Evolutionary conservation across 1,140 invertebrate species (phyloP), one percentile per base, ranked within the genome.

Genomic region (Tetramorium simillimum): DNA sequence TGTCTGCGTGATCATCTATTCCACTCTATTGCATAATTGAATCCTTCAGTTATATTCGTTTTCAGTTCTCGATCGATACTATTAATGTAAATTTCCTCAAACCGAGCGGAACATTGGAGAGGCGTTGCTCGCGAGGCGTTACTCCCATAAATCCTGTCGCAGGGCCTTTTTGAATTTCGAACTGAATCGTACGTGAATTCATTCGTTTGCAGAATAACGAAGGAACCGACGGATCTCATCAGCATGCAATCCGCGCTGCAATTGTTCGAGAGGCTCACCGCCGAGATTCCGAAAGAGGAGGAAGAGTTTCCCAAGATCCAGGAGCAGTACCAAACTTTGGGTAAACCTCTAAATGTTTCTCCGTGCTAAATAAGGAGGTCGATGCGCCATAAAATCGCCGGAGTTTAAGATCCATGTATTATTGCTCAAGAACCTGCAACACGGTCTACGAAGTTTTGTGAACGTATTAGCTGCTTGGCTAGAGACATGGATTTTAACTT

Each of bases 311-410:
- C 96, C 4, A 96, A 96, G 4, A 97, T 98, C 56, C 95, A 95
- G 65, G 97, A 98, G 56, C 96, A 98, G 93, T 97, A 97, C 95
- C 93, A 94, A 53, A 97, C 96, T 87, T 93, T 98, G 87, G 96
- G 96, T 96, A 97, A 96, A 90, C 72, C 63, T 90, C 70, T 86
- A 89, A 85, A 78, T 82, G 78, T 75, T 85, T 76, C 33, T 14
- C 43, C 53, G 53, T 9, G 28, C 40, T 49, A 73, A 81, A 53
- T 65, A 56, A 46, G 28, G 7, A 37, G 7, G 51, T 85, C 67
- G 70, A 88, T 76, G 67, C 37, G 4, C 67, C 43, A 49, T 70
- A 40, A 77, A 65, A 87, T 88, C 63, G 49, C 0, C n/a, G 6
- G 10, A 53, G 46, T 46, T 88, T 51, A 46, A 69, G 6, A 80